phyloP scores from a whole-genome alignment of 2,797 vertebrate genomes.

The Danio kyathit region DNA sequence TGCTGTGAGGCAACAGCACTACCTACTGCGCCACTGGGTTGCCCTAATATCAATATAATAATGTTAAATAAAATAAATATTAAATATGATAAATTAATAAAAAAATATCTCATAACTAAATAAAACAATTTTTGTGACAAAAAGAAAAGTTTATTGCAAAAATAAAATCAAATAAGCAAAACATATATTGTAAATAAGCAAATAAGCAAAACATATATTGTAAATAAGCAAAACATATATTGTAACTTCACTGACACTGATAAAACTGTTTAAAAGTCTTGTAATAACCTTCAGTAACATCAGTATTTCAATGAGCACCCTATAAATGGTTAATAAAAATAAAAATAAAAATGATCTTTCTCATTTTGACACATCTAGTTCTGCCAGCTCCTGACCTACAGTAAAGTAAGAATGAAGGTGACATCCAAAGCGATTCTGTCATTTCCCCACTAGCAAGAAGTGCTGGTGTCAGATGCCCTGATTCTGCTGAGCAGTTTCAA shows the following conservation, averaged over 20 bases:
- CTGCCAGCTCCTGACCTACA: not conserved
- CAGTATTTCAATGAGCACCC: too few species aligned
- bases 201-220: too few species aligned
- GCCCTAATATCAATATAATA: too few species aligned
- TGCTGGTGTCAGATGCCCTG: conserved; percentile 61
- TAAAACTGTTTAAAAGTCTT: too few species aligned
- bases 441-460: conserved; percentile 1
- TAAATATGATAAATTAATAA: not conserved
- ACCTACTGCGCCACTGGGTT: too few species aligned
- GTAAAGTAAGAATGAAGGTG: conserved; percentile 25
- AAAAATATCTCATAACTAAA: not conserved
- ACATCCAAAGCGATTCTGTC: conserved; percentile 33
- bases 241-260: too few species aligned
- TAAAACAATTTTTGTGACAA: not conserved
- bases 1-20: too few species aligned
- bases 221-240: too few species aligned
- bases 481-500: conserved; percentile 72
- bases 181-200: too few species aligned
- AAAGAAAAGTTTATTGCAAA: not conserved
- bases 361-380: not conserved
- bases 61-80: not conserved
- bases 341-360: not conserved
- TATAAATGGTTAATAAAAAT: not conserved
- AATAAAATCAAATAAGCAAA: not conserved
- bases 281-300: too few species aligned